Conservation (phyloP, 2,113 vertebrate genomes). For the Leucopsar rothschildi region DNA sequence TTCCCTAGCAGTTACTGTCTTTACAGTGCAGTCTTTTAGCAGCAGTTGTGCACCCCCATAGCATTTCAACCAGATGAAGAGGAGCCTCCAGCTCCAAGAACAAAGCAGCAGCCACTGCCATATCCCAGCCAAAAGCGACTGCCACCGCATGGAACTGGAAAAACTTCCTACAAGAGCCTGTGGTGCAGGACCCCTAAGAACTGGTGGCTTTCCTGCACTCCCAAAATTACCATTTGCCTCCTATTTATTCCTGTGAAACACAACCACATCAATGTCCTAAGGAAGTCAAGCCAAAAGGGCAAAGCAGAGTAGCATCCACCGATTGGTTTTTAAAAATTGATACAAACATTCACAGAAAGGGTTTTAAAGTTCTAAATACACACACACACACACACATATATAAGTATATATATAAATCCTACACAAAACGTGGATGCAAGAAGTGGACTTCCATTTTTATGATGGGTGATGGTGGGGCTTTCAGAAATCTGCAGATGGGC, state of each 20-base stretch:
- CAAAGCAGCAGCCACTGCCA: neutral
- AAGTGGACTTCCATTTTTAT: neutral
- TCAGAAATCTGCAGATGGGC: neutral
- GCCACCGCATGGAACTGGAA: neutral
- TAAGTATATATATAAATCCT: neutral
- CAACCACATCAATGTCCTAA: neutral
- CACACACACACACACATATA: no score
- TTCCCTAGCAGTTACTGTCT: neutral
- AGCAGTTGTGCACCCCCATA: neutral
- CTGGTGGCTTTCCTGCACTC: neutral
- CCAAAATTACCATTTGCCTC: neutral
- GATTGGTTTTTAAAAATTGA: neutral
- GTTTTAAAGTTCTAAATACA: neutral
- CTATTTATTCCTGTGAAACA: neutral
- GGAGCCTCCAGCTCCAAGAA: neutral
- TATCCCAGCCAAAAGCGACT: neutral
- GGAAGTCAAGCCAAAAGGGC: neutral
- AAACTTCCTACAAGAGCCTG: neutral
- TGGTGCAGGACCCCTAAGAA: neutral
- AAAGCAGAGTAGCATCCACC: neutral
- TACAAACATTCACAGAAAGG: neutral
- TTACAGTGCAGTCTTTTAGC: neutral
- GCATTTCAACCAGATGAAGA: neutral
- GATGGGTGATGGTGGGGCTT: neutral
- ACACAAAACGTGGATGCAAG: neutral